Evolutionary conservation across 2,113 vertebrate genomes (phyloP).

Genomic region (Podocnemis expansa): DNA sequence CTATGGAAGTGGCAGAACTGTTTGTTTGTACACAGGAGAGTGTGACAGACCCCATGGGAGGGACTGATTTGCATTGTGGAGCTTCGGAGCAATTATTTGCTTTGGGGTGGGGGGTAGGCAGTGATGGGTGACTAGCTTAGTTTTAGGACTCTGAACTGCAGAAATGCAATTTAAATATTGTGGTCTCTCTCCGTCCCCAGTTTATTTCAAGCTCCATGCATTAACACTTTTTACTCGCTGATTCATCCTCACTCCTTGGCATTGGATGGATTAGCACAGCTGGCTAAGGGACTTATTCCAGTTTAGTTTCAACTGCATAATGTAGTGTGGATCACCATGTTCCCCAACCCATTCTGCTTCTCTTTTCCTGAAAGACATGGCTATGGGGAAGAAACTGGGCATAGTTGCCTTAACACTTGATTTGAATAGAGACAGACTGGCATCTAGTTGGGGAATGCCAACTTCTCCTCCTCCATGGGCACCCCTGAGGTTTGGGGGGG

Average conservation of each 20-base stretch:
- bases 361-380: conserved; percentile 1
- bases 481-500: accelerated
- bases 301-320: background rate
- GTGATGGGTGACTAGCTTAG: background rate
- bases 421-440: conserved; percentile 11
- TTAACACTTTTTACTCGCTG: conserved; percentile 11
- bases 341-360: background rate
- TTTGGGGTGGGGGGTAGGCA: conserved; percentile 56
- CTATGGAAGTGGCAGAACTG: conserved; percentile 51
- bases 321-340: background rate
- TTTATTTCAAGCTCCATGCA: background rate
- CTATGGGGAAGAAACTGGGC: background rate
- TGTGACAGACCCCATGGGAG: conserved; percentile 39
- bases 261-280: background rate
- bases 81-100: conserved; percentile 51
- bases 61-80: conserved; percentile 36
- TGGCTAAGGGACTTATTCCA: conserved; percentile 36
- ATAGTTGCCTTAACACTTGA: conserved; percentile 8
- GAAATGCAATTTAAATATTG: conserved; percentile 10
- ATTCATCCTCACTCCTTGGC: background rate
- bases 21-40: conserved; percentile 49
- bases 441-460: background rate
- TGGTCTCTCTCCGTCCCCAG: background rate
- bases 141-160: conserved; percentile 34
- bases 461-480: background rate